Percentiles rank a stretch among this genome's conserved stretches.
Evolutionary conservation across 2,888 invertebrate species (phyloP).

Genomic region (Dichetophora obliterata): DNA sequence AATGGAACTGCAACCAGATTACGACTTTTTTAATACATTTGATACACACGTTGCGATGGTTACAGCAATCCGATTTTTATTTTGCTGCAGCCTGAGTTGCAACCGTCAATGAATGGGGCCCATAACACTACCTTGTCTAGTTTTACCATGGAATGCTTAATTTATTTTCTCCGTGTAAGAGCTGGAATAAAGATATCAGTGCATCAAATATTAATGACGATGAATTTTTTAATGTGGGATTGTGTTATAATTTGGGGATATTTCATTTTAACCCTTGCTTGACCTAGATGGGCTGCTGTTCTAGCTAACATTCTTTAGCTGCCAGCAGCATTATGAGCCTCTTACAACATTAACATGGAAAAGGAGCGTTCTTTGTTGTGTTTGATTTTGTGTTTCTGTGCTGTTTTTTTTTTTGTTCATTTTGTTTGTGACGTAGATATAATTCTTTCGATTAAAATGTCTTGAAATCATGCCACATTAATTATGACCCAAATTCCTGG

Average conservation of each 20-base stretch:
- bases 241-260: conserved; percentile 46
- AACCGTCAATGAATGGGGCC: no score
- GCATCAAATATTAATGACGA: conserved; percentile 48
- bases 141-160: no score
- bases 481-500: conserved; percentile 70
- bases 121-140: no score
- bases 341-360: neutral
- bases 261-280: conserved; percentile 22
- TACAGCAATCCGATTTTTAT: no score
- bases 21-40: no score
- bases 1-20: no score
- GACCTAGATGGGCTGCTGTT: neutral
- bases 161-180: no score
- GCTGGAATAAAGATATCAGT: neutral
- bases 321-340: no score
- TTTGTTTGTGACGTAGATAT: conserved; percentile 32
- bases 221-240: conserved; percentile 60
- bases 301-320: neutral
- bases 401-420: conserved; percentile 29
- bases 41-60: no score
- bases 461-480: conserved; percentile 70
- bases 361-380: neutral
- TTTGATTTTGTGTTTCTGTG: neutral
- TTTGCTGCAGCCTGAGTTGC: no score
- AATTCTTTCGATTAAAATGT: conserved; percentile 60